These are phyloP conservation scores for Anableps anableps DNA, from an alignment of 2,797 vertebrate species.

Conservation along the genomic window DNA sequence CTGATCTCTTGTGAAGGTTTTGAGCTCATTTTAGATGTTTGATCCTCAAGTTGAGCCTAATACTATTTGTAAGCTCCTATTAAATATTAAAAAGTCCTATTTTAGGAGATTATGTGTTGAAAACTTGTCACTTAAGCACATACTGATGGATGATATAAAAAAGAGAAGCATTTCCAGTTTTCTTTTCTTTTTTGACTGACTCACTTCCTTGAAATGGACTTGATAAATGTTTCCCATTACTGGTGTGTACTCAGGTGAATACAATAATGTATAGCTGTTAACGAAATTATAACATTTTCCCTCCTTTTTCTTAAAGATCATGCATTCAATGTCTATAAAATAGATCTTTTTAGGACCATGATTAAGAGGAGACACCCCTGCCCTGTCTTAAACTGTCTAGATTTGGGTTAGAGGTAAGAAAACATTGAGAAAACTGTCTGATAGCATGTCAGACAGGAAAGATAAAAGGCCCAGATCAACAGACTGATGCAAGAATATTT, in stretches of 20 bases:
- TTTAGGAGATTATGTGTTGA: slow-evolving; percentile 9
- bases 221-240: slow-evolving; percentile 7
- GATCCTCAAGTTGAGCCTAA: slow-evolving; percentile 28
- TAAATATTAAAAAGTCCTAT: slow-evolving; percentile 40
- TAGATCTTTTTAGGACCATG: background rate
- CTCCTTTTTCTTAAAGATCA: background rate
- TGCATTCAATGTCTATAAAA: background rate
- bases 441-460: background rate
- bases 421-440: background rate
- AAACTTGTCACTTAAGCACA: slow-evolving; percentile 12
- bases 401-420: background rate
- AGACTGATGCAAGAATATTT: background rate
- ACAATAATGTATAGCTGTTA: background rate
- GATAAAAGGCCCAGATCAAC: background rate
- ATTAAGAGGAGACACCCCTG: background rate
- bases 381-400: background rate
- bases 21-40: slow-evolving; percentile 35
- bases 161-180: background rate
- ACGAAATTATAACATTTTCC: background rate
- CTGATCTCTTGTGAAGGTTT: slow-evolving; percentile 5
- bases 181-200: slow-evolving; percentile 4
- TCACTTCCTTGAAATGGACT: slow-evolving; percentile 4
- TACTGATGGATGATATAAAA: slow-evolving; percentile 9
- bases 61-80: slow-evolving; percentile 22
- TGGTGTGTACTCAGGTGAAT: background rate